Evolutionary conservation across 92 coral and sea anemone species (phyloP).

Genomic region (Umimayanthus kanabou): DNA sequence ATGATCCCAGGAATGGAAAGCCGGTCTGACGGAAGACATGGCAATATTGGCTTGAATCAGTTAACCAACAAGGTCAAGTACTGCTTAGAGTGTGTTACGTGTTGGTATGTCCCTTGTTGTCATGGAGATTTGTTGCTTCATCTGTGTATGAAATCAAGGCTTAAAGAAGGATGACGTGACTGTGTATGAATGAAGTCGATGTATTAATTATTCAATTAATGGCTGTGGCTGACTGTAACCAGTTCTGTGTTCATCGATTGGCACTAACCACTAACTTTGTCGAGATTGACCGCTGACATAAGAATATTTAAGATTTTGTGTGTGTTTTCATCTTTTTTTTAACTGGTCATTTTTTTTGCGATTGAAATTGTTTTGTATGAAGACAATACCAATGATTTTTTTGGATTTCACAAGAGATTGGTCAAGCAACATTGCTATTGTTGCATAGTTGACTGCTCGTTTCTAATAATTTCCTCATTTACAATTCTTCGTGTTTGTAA

Average conservation of each 20-base stretch:
- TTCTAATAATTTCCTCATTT: neutral
- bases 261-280: neutral
- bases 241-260: neutral
- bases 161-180: neutral
- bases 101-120: conserved; percentile 2
- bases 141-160: neutral
- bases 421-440: neutral
- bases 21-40: conserved; percentile 33
- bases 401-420: neutral
- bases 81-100: conserved; percentile 39
- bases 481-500: neutral
- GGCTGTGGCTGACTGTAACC: neutral
- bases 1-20: conserved; percentile 39
- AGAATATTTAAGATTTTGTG: neutral
- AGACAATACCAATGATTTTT: neutral
- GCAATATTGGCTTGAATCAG: conserved; percentile 24
- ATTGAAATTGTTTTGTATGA: neutral
- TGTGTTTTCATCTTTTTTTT: neutral
- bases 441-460: neutral
- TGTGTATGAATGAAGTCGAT: too few species aligned
- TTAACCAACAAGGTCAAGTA: conserved; percentile 35
- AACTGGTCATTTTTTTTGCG: neutral
- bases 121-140: neutral
- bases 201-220: neutral
- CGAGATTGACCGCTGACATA: neutral